phyloP scores from a whole-genome alignment of 2,797 vertebrate species.

The Lagodon rhomboides region DNA sequence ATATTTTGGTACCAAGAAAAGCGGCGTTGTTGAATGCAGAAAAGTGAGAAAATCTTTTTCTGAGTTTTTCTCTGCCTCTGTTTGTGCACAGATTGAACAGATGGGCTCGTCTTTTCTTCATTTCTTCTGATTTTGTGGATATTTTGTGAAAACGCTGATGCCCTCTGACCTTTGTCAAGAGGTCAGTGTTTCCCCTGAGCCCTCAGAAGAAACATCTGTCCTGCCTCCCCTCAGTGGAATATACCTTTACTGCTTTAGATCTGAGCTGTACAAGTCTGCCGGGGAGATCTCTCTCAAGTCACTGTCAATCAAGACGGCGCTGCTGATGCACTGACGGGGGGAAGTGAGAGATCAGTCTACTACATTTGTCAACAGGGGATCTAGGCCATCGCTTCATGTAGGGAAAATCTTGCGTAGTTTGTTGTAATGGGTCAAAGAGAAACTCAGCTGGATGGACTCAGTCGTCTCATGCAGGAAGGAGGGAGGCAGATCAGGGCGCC shows the following conservation, averaged over 20 bases:
- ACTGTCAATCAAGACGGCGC: conserved; percentile 10
- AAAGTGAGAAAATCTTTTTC: background rate
- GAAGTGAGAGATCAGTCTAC: conserved; percentile 9
- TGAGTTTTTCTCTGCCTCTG: background rate
- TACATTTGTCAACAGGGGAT: conserved; percentile 23
- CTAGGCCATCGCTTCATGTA: conserved; percentile 16
- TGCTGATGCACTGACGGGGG: conserved; percentile 4
- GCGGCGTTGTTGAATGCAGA: no score
- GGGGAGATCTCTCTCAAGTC: conserved; percentile 10
- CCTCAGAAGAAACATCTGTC: conserved; percentile 17
- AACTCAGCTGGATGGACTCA: conserved; percentile 4
- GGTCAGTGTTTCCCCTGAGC: background rate
- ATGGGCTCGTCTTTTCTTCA: background rate
- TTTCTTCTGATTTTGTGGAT: background rate
- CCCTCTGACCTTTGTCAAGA: background rate
- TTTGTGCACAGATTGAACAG: background rate
- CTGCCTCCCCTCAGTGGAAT: background rate
- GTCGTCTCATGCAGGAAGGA: background rate
- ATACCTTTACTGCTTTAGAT: conserved; percentile 30
- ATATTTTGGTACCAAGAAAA: background rate
- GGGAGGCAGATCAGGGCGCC: conserved; percentile 7
- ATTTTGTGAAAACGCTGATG: no score
- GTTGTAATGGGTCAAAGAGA: conserved; percentile 29
- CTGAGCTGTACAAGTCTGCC: background rate
- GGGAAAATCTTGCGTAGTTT: conserved; percentile 4